Evolutionary conservation across 2,113 vertebrate genomes (phyloP), one percentile per base, ranked within the genome.

Genomic region (Petrocephalus microphthalmus): DNA sequence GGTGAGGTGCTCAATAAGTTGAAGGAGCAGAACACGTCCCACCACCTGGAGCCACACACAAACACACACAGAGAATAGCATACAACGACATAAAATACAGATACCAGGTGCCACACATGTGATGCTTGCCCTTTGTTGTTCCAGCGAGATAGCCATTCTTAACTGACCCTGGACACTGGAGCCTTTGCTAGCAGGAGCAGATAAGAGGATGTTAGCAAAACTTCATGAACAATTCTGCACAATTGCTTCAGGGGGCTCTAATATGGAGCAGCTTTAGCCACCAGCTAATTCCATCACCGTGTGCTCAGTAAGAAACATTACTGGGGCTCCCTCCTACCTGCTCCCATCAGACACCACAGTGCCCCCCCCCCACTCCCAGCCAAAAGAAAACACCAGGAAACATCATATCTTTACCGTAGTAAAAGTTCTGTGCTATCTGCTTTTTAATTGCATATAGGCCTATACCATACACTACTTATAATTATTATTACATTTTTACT

Each of bases 11-110:
- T 98, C 96, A 0, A 96, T 94, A 20, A 99, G 93, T 92, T 98
- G 96, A 89, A 99, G 96, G 90, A 99, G 96, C 90, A 99, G 94
- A 91, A 99, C 98, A 0, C 98, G 96, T 85, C 98, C 98, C 52
- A 99, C 95, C 86, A 97, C 78, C 78, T 82, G 78, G 3, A 67
- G 1, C 25, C n/a, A 64, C 2, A 64, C 60, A 64, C 57, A 10
- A 22, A 64, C n/a, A 25, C 8, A 64, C 60, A 64, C n/a, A 67
- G 8, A 64, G 10, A 25, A 25, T 7, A 64, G 7, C 57, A 64
- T n/a, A n/a, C n/a, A n/a, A n/a, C n/a, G n/a, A n/a, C n/a, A n/a
- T 64, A 7, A 67, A 67, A 67, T 8, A 25, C 57, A 64, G 22
- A 64, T 7, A 2, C 0, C 57, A 64, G 57, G n/a, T 2, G 22